phyloP scores from a whole-genome alignment of 2,888 invertebrate species.

The Nebria brevicollis region DNA sequence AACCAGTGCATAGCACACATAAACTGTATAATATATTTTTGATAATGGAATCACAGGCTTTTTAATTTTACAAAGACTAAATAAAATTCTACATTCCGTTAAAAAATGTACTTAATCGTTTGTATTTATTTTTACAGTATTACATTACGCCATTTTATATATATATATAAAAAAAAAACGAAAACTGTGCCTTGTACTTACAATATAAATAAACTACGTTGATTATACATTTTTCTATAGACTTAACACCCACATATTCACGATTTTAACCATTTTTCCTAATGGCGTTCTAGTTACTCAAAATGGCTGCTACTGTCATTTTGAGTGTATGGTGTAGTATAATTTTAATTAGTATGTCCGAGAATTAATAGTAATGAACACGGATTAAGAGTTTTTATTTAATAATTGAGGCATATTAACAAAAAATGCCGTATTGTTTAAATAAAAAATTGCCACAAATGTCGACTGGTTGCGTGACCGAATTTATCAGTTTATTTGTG shows the following conservation, averaged over 20 bases:
- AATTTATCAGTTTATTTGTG: conserved; percentile 6
- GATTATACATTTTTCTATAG: conserved; percentile 24
- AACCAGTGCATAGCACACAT: conserved; percentile 18
- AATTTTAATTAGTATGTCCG: too few relatives aligned
- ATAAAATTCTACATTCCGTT: conserved; percentile 36
- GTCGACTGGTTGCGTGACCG: neutral
- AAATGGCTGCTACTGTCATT: too few relatives aligned
- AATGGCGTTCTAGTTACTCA: too few relatives aligned
- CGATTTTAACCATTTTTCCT: too few relatives aligned
- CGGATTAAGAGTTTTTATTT: neutral
- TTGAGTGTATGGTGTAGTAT: too few relatives aligned
- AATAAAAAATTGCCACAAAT: conserved; percentile 15
- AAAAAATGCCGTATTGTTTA: conserved; percentile 31
- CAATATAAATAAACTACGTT: conserved; percentile 18
- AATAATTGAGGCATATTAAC: conserved; percentile 31
- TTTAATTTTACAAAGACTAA: conserved; percentile 28
- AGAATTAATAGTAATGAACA: neutral
- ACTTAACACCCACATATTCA: too few relatives aligned
- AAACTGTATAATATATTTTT: conserved; percentile 21
- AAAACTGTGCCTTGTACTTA: conserved; percentile 42
- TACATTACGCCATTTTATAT: conserved; percentile 9
- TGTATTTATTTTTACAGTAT: conserved; percentile 31
- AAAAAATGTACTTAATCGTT: conserved; percentile 38
- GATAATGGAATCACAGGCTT: conserved; percentile 1
- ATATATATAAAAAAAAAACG: neutral